Conservation (phyloP, 2,888 invertebrate genomes). For the Callinectes sapidus region DNA sequence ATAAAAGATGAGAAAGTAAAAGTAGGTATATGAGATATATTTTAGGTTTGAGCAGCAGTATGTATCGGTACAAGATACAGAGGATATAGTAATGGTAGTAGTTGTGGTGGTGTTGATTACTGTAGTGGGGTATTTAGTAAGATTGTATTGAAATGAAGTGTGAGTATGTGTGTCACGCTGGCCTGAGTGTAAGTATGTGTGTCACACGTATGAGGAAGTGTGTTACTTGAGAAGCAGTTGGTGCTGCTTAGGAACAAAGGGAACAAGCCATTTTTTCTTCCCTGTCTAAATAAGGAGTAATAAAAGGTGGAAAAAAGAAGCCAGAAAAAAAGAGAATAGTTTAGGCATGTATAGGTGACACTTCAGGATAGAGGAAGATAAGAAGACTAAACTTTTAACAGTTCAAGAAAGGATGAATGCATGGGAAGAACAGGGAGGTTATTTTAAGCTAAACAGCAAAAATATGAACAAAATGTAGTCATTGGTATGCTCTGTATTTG, state of each 20-base stretch:
- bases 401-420: background rate
- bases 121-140: background rate
- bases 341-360: background rate
- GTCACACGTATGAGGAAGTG: background rate
- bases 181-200: background rate
- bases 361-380: too few species aligned
- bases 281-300: background rate
- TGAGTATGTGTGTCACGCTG: background rate
- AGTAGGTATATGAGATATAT: background rate
- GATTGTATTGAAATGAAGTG: background rate
- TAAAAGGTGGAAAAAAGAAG: background rate
- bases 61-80: background rate
- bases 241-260: background rate
- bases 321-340: background rate
- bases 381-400: background rate
- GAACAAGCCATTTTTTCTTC: background rate
- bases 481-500: background rate
- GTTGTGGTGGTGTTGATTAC: background rate
- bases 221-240: background rate
- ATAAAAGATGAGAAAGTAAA: background rate
- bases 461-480: background rate
- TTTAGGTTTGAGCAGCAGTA: background rate
- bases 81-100: background rate
- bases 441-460: background rate
- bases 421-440: background rate